Base-by-base conservation (phyloP, 2,113 vertebrate genomes). In the Podilymbus podiceps region DNA sequence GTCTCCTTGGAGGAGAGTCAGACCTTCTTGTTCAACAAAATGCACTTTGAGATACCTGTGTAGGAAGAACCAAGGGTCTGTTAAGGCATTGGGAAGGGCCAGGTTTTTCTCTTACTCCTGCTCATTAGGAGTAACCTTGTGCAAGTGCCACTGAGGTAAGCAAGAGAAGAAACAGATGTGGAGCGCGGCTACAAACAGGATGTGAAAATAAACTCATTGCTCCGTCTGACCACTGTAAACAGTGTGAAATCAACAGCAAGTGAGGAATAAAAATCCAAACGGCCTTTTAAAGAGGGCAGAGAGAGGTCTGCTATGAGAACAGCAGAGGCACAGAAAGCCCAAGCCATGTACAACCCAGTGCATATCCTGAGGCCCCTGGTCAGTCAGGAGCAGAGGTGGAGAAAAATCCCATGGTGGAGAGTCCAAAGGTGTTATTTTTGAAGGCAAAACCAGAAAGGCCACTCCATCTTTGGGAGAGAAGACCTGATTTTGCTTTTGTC, bases 171-270 rank as follows among this genome's bases (percentile, higher is more conserved):
- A 93, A 66, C 95, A 95, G 94, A 81, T 94, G 92, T 82, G 94
- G 42, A 71, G 85, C 72, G 40, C 10, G 27, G 82, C 93, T 76
- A 77, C 92, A 38, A 90, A 93, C 93, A 88, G 89, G 95, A 96
- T 92, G 91, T 22, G 95, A 95, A 95, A 97, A 97, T 94, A 97
- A 97, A 95, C 94, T 95, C 93, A 69, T 95, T 87, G 89, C 93
- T 92, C 96, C 94, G 91, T 95, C 97, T 97, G 95, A 87, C 89
- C 71, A 66, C 81, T 3, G 1, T 94, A 95, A 96, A 93, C 93
- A 96, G 93, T 44, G 0, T 89, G 91, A 95, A 97, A 97, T 92
- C 89, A 94, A 87, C 89, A 94, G 78, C 59, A 35, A 95, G 87
- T 1, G 64, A 95, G 89, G 71, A 88, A 97, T 96, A 89, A 95